Conservation (phyloP, 1,140 invertebrate genomes). For the Acromyrmex charruanus region DNA sequence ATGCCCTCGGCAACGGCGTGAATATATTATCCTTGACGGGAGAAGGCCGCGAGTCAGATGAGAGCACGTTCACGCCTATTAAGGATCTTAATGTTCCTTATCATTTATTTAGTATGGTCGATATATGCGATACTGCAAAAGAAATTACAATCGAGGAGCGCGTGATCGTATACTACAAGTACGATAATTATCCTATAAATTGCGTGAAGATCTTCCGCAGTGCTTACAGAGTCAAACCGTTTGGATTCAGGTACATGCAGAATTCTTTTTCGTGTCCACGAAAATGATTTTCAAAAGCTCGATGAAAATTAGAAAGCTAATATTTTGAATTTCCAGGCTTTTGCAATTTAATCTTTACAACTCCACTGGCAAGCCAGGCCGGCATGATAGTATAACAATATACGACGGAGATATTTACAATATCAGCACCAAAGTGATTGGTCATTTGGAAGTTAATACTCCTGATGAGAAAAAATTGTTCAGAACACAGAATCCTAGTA, state of each 20-base stretch:
- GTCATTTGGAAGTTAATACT: constrained; percentile 90
- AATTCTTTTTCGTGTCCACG: background rate
- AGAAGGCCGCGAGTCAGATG: constrained; percentile 95
- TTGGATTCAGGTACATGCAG: constrained; percentile 91
- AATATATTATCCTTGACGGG: constrained; percentile 96
- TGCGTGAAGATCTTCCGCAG: constrained; percentile 99
- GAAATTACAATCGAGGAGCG: constrained; percentile 96
- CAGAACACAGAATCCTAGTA: constrained; percentile 91
- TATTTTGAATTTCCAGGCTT: constrained; percentile 87
- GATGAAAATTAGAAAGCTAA: background rate
- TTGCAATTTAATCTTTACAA: constrained; percentile 98
- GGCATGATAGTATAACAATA: constrained; percentile 94
- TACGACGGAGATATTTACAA: constrained; percentile 98
- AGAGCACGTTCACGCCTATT: constrained; percentile 95
- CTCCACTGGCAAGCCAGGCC: constrained; percentile 92
- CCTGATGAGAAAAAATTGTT: constrained; percentile 92
- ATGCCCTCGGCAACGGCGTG: constrained; percentile 96
- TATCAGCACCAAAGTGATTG: constrained; percentile 91
- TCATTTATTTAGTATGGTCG: constrained; percentile 97
- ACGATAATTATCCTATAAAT: constrained; percentile 97
- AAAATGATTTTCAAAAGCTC: background rate
- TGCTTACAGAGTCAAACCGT: constrained; percentile 92
- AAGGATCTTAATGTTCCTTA: constrained; percentile 96
- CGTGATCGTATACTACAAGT: constrained; percentile 98
- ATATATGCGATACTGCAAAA: constrained; percentile 98